Evolutionary conservation across 2,888 invertebrate species (phyloP).

Genomic region (Acanthosepion lycidas): DNA sequence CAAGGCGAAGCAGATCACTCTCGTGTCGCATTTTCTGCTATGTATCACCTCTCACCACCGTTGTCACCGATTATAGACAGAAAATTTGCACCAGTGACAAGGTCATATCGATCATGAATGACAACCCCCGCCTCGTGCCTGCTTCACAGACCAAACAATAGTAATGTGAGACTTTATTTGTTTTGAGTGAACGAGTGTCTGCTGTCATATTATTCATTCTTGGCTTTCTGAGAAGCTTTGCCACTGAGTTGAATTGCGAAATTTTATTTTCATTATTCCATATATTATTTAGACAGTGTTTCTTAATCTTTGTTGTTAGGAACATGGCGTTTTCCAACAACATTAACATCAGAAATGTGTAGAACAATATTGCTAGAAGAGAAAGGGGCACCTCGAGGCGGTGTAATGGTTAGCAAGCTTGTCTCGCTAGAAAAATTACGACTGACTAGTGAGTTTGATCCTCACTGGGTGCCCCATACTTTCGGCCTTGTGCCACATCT

Average conservation of each 20-base stretch:
- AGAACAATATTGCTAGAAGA: no score
- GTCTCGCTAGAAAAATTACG: no score
- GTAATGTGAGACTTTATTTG: slow-evolving; percentile 20
- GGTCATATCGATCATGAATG: background rate
- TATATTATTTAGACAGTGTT: background rate
- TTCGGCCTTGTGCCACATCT: no score
- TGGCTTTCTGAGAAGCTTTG: background rate
- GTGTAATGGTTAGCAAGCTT: no score
- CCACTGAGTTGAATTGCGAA: background rate
- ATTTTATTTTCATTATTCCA: background rate
- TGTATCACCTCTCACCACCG: background rate
- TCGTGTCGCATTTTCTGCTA: background rate
- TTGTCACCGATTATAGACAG: slow-evolving; percentile 4
- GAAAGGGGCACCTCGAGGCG: no score
- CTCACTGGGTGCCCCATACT: no score
- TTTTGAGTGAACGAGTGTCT: background rate
- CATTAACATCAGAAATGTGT: no score
- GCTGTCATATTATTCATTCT: background rate
- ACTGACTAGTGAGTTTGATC: no score
- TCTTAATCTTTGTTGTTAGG: no score
- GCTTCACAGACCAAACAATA: background rate
- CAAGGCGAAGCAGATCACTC: background rate
- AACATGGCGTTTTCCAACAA: no score
- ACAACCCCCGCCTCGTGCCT: background rate
- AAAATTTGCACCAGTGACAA: slow-evolving; percentile 33